These are phyloP conservation scores for Prenolepis imparis DNA, from an alignment of 2,888 invertebrate genomes.

Conservation along the genomic window DNA sequence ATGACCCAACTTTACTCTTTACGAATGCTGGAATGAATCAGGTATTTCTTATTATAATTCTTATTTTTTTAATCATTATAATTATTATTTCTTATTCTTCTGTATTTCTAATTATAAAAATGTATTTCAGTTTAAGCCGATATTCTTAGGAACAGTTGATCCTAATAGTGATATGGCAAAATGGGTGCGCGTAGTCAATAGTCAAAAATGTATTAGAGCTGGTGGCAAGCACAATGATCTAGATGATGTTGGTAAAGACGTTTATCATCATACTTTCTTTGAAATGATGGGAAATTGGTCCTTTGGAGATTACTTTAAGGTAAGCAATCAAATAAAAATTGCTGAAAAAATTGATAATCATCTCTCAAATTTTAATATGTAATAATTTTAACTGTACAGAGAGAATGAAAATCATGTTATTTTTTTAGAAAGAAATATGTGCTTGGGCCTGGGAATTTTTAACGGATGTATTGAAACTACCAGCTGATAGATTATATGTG, in stretches of 20 bases:
- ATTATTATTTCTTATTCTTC: no score
- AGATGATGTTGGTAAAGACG: slow-evolving; percentile 99
- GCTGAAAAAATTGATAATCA: background rate
- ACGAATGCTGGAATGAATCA: slow-evolving; percentile 99
- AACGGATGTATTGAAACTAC: slow-evolving; percentile 92
- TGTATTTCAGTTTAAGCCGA: slow-evolving; percentile 94
- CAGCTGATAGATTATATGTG: slow-evolving; percentile 96
- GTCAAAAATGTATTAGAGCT: slow-evolving; percentile 99
- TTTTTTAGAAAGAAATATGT: slow-evolving; percentile 94
- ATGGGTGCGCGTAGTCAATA: slow-evolving; percentile 95
- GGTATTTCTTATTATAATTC: slow-evolving; percentile 86
- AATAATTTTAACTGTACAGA: slow-evolving; percentile 24
- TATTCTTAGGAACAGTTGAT: slow-evolving; percentile 98
- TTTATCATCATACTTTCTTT: slow-evolving; percentile 99
- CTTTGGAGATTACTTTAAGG: slow-evolving; percentile 99
- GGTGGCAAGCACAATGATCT: slow-evolving; percentile 99
- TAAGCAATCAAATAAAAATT: slow-evolving; percentile 74
- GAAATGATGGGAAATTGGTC: slow-evolving; percentile 99
- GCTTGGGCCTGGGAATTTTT: slow-evolving; percentile 99
- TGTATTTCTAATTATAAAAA: background rate
- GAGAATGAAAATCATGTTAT: slow-evolving; percentile 7
- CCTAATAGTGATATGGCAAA: slow-evolving; percentile 98
- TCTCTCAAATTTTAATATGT: slow-evolving; percentile 35
- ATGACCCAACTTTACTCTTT: slow-evolving; percentile 99
- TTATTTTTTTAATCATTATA: no score